Percentiles rank a stretch among this genome's conserved stretches.
Evolutionary conservation across 2,888 invertebrate species (phyloP).

Genomic region (Entomobrya multifasciata): DNA sequence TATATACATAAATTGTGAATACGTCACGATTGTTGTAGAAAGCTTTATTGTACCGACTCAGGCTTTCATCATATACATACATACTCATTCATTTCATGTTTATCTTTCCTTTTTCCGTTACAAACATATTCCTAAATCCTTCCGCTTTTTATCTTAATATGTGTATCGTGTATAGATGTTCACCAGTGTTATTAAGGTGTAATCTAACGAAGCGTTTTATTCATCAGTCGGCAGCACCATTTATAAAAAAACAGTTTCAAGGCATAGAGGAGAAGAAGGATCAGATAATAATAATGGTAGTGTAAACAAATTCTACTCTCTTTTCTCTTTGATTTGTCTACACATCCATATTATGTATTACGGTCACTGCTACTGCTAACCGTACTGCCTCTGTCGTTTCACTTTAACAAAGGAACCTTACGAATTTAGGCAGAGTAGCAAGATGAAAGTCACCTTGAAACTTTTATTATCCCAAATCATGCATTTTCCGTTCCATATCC

Average conservation of each 20-base stretch:
- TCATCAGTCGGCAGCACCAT: no score
- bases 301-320: conserved; percentile 4
- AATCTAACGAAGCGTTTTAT: conserved; percentile 12
- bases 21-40: no score
- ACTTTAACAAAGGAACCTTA: not conserved
- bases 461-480: conserved; percentile 39
- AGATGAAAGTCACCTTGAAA: conserved; percentile 56
- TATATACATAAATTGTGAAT: no score
- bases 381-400: no score
- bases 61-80: not conserved
- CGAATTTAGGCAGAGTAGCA: not conserved
- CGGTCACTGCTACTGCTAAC: not conserved
- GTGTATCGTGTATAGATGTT: not conserved
- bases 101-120: not conserved
- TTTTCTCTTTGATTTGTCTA: conserved; percentile 12
- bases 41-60: not conserved
- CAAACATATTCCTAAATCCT: conserved; percentile 1
- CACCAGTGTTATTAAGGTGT: no score
- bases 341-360: not conserved
- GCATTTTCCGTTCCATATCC: conserved; percentile 7
- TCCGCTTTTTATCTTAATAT: not conserved
- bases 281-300: conserved; percentile 10
- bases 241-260: conserved; percentile 1
- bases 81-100: not conserved
- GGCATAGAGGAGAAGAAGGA: not conserved